A percentile compares a stretch with the other conserved stretches of the same genome.
These are phyloP conservation scores for Brenthis hecate DNA, from an alignment of 2,888 invertebrate species.

Conservation along the genomic window DNA sequence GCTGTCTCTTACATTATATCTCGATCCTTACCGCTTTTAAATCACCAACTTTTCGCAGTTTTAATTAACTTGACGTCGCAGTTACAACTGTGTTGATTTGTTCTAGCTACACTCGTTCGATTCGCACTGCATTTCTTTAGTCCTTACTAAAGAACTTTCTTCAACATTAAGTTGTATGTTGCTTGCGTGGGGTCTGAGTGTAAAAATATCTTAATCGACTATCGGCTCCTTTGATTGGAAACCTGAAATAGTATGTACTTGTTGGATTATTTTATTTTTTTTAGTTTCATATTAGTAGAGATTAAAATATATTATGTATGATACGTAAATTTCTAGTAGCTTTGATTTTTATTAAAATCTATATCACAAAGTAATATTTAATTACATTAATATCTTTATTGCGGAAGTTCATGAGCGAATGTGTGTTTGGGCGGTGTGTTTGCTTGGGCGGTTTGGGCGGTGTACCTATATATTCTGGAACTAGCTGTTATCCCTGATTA, in stretches of 20 bases:
- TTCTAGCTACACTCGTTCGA: slow-evolving; percentile 47
- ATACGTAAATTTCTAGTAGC: too few relatives aligned
- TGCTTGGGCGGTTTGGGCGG: too few relatives aligned
- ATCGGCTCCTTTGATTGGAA: slow-evolving; percentile 2
- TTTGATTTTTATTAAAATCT: too few relatives aligned
- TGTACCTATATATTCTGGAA: too few relatives aligned
- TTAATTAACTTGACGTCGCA: slow-evolving; percentile 79
- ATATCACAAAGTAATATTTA: too few relatives aligned
- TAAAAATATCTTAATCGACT: slow-evolving; percentile 19
- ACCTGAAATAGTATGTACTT: neutral
- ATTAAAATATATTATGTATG: too few relatives aligned
- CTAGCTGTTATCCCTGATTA: too few relatives aligned
- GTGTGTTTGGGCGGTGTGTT: too few relatives aligned
- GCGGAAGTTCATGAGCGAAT: too few relatives aligned
- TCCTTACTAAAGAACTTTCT: slow-evolving; percentile 37
- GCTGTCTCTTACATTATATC: slow-evolving; percentile 21
- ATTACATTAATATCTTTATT: too few relatives aligned
- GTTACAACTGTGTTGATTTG: slow-evolving; percentile 75
- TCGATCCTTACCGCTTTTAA: slow-evolving; percentile 56
- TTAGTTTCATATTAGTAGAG: neutral
- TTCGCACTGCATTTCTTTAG: slow-evolving; percentile 45
- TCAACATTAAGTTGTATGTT: slow-evolving; percentile 34
- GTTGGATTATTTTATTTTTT: neutral
- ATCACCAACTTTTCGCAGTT: slow-evolving; percentile 75
- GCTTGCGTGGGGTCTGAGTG: slow-evolving; percentile 20